phyloP scores from a whole-genome alignment of 2,888 invertebrate genomes.

The Macaria liturata region DNA sequence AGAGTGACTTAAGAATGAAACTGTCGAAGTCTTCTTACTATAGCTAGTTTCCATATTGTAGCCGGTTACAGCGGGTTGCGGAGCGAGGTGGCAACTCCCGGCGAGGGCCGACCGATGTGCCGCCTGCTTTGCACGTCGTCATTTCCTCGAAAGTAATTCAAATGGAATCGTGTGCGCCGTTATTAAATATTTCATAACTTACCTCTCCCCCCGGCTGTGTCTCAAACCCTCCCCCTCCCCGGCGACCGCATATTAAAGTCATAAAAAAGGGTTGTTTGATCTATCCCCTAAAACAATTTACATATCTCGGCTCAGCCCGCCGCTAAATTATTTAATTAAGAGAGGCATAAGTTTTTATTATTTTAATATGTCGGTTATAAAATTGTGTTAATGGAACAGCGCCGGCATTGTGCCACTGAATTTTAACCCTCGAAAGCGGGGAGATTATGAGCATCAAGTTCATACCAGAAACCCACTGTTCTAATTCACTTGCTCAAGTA shows the following conservation, averaged over 20 bases:
- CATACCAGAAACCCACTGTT: constrained; percentile 52
- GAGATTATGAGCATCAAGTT: constrained; percentile 65
- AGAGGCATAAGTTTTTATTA: constrained; percentile 85
- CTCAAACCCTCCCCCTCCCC: constrained; percentile 53
- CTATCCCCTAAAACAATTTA: constrained; percentile 85
- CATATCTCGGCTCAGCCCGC: constrained; percentile 81
- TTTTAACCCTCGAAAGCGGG: constrained; percentile 61
- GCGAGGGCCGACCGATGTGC: constrained; percentile 53
- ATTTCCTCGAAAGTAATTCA: constrained; percentile 83
- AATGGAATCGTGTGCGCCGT: constrained; percentile 83
- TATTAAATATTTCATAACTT: constrained; percentile 84
- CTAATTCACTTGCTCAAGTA: constrained; percentile 52
- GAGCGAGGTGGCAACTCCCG: constrained; percentile 18
- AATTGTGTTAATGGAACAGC: constrained; percentile 82
- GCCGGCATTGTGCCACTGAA: constrained; percentile 64
- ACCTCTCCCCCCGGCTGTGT: constrained; percentile 56
- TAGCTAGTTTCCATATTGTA: too few relatives aligned
- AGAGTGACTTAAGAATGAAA: too few relatives aligned
- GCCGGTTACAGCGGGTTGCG: constrained; percentile 14
- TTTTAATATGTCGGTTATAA: constrained; percentile 82
- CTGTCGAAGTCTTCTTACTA: too few relatives aligned
- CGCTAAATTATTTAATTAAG: constrained; percentile 85
- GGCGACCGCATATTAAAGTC: constrained; percentile 83
- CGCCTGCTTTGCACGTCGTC: constrained; percentile 72
- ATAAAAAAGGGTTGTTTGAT: constrained; percentile 85